Evolutionary conservation across 2,888 invertebrate species (phyloP).

Genomic region (Julus scanicus): DNA sequence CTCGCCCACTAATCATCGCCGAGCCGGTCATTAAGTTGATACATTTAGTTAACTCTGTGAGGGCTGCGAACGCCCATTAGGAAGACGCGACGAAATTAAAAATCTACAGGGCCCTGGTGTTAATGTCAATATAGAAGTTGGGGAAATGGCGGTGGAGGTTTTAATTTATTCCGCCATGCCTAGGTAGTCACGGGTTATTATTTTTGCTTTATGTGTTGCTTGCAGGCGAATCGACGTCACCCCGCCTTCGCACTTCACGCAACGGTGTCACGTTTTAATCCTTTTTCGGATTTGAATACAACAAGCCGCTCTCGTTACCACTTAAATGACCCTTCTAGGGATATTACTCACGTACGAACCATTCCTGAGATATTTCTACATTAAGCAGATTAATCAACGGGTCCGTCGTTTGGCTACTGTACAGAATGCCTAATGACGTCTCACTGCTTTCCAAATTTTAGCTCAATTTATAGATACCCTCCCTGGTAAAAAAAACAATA

Average conservation of each 20-base stretch:
- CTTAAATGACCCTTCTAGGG: slow-evolving; percentile 3
- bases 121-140: not conserved
- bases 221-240: not conserved
- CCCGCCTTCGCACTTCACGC: not conserved
- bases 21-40: slow-evolving; percentile 30
- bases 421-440: not conserved
- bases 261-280: slow-evolving; percentile 6
- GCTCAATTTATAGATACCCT: not conserved
- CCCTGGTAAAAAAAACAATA: too few species aligned
- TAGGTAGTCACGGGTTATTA: slow-evolving; percentile 17
- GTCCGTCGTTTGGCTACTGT: not conserved
- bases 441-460: not conserved
- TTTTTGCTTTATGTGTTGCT: slow-evolving; percentile 14
- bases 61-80: slow-evolving; percentile 16
- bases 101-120: not conserved
- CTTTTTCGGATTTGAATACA: not conserved
- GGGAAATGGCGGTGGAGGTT: not conserved
- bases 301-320: not conserved
- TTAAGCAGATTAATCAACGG: not conserved
- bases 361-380: not conserved
- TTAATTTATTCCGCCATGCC: slow-evolving; percentile 12
- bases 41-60: not conserved
- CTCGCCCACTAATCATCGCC: slow-evolving; percentile 23
- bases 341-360: not conserved
- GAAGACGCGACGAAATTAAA: slow-evolving; percentile 16